A percentile compares a stretch with the other conserved stretches of the same genome.
Evolutionary conservation across 1,140 invertebrate species (phyloP).

Genomic region (Caenorhabditis brenneri): DNA sequence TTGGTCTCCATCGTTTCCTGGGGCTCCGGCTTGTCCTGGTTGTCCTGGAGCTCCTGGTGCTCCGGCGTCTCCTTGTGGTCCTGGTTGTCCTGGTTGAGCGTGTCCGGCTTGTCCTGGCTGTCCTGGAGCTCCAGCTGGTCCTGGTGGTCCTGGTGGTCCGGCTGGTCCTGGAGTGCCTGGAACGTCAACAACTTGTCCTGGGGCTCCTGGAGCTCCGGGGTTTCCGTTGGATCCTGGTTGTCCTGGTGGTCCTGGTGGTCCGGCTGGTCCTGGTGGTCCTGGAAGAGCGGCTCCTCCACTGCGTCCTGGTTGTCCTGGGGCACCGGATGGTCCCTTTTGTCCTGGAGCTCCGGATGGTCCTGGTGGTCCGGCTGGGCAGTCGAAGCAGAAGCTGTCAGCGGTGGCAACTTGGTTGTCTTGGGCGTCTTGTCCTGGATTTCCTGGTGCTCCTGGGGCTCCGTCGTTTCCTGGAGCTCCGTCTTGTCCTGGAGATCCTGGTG

Average conservation of each 20-base stretch:
- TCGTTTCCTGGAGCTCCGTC: slow-evolving; percentile 53
- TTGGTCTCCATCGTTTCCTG: slow-evolving; percentile 30
- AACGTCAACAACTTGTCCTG: slow-evolving; percentile 63
- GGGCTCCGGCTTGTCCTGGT: slow-evolving; percentile 54
- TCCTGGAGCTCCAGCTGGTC: slow-evolving; percentile 57
- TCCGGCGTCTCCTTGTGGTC: too few relatives aligned
- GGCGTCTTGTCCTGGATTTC: slow-evolving; percentile 49
- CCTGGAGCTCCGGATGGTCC: slow-evolving; percentile 51
- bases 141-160: slow-evolving; percentile 61
- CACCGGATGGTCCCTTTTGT: slow-evolving; percentile 42
- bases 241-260: slow-evolving; percentile 63
- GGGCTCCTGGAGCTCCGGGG: slow-evolving; percentile 53
- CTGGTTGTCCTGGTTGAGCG: too few relatives aligned
- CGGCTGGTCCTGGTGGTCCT: slow-evolving; percentile 55
- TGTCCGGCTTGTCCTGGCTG: slow-evolving; percentile 56
- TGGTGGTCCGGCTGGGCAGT: slow-evolving; percentile 52
- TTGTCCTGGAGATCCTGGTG: too few relatives aligned
- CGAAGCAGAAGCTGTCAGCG: slow-evolving; percentile 45
- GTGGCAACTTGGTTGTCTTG: background rate
- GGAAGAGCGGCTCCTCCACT: slow-evolving; percentile 63
- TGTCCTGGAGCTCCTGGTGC: slow-evolving; percentile 61
- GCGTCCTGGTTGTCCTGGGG: slow-evolving; percentile 45
- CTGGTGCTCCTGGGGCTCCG: slow-evolving; percentile 33
- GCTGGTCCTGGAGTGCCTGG: slow-evolving; percentile 46
- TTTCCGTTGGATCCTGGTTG: slow-evolving; percentile 54